Percentiles rank a stretch among this genome's conserved stretches.
These are phyloP conservation scores for Mobula birostris DNA, from an alignment of 2,113 vertebrate genomes.

Conservation along the genomic window DNA sequence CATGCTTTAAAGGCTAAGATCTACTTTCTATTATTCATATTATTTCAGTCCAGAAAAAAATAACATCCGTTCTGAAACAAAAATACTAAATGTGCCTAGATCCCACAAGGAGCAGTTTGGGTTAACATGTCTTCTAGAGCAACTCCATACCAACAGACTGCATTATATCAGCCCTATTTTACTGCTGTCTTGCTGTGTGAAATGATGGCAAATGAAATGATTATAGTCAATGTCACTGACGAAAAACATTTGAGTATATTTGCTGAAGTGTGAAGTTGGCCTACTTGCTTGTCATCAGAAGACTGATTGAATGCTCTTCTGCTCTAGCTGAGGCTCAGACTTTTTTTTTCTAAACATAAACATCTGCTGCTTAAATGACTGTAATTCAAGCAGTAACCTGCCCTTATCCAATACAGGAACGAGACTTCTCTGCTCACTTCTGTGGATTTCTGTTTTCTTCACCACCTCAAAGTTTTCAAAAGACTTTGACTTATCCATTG, in stretches of 20 bases:
- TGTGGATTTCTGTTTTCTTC: background rate
- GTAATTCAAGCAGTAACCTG: background rate
- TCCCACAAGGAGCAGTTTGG: background rate
- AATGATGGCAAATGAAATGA: background rate
- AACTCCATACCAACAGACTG: background rate
- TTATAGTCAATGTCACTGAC: background rate
- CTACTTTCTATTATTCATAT: background rate
- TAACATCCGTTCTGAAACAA: background rate
- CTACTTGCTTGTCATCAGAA: background rate
- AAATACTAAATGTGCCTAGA: background rate
- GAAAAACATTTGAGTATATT: constrained; percentile 3
- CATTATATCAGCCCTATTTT: background rate
- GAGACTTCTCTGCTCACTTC: background rate
- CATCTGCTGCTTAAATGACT: background rate
- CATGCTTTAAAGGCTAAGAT: background rate
- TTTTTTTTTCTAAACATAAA: background rate
- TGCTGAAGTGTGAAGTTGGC: background rate
- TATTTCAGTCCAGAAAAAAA: background rate
- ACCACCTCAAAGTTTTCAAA: background rate
- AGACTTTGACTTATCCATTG: constrained; percentile 5
- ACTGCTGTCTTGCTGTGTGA: background rate
- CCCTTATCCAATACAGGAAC: background rate
- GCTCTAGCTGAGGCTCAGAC: background rate
- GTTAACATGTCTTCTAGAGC: background rate
- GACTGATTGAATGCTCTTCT: background rate